Evolutionary conservation across 2,113 vertebrate genomes (phyloP).

Genomic region (Fulmarus glacialis): DNA sequence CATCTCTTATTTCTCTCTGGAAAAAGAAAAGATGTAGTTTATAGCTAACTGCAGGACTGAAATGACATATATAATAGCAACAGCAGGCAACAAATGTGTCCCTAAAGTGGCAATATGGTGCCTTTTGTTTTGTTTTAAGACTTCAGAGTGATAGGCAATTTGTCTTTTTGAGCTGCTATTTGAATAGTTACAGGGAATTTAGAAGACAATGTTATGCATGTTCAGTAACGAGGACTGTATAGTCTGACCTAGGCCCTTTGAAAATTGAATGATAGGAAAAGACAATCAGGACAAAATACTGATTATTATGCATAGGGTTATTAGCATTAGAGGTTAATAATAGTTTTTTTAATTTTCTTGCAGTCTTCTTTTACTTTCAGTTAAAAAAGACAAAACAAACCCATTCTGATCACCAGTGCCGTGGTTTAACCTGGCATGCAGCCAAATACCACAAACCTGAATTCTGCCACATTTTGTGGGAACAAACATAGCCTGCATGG

Average conservation of each 20-base stretch:
- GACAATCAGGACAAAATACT: constrained; percentile 4
- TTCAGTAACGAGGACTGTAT: constrained; percentile 51
- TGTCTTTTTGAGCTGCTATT: constrained; percentile 74
- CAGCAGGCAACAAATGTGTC: constrained; percentile 86
- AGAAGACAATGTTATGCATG: constrained; percentile 65
- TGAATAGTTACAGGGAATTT: constrained; percentile 80
- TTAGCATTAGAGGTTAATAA: constrained; percentile 7
- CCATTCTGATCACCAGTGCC: not conserved
- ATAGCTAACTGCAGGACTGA: constrained; percentile 83
- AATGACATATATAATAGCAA: constrained; percentile 85
- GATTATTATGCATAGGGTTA: not conserved
- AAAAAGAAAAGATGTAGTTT: constrained; percentile 84
- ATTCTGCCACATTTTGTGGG: constrained; percentile 39
- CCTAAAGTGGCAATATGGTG: constrained; percentile 85
- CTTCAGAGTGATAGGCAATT: constrained; percentile 76
- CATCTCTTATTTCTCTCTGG: constrained; percentile 80
- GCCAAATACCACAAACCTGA: constrained; percentile 29
- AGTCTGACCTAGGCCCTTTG: constrained; percentile 2
- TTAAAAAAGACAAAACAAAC: constrained; percentile 2
- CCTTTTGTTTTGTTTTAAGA: constrained; percentile 84
- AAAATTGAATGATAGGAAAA: constrained; percentile 4
- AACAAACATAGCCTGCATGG: not conserved
- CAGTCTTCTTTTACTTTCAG: not conserved
- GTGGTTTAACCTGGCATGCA: too few species aligned
- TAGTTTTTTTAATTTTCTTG: not conserved